These are phyloP conservation scores for Rugalucina vietnamica DNA, from an alignment of 2,888 invertebrate species.

Conservation along the genomic window DNA sequence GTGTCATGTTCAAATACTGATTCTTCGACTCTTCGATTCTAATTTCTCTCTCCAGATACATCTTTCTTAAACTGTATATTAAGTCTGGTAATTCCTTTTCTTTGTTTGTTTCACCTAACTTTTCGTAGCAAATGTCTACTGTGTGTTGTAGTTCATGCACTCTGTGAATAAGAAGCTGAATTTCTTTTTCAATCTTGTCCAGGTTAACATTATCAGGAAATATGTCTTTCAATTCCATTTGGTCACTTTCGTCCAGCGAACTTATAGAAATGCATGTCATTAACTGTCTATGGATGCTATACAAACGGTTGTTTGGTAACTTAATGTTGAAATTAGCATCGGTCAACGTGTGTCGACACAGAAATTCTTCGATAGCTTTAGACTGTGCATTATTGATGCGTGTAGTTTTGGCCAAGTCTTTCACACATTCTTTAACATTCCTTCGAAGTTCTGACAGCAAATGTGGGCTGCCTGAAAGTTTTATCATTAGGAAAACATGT, in stretches of 20 bases:
- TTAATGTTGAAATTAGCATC: conserved; percentile 50
- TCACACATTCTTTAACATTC: conserved; percentile 54
- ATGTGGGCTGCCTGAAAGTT: conserved; percentile 48
- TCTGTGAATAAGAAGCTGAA: conserved; percentile 38
- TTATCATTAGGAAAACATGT: too few relatives aligned
- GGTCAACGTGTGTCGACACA: conserved; percentile 58
- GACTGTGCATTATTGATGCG: conserved; percentile 56
- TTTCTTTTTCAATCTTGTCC: conserved; percentile 59
- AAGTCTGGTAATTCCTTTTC: conserved; percentile 55
- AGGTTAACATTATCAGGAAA: conserved; percentile 58
- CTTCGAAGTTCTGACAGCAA: conserved; percentile 50
- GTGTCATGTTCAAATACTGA: conserved; percentile 25
- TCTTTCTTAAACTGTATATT: conserved; percentile 43
- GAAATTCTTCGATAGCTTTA: conserved; percentile 60
- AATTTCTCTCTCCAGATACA: conserved; percentile 53
- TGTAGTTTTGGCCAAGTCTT: conserved; percentile 54
- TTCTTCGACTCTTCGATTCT: conserved; percentile 55
- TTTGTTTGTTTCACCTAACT: conserved; percentile 53
- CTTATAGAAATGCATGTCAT: conserved; percentile 47
- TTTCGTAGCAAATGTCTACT: conserved; percentile 60
- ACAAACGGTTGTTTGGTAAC: conserved; percentile 43
- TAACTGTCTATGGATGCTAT: conserved; percentile 47
- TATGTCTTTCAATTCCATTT: conserved; percentile 51
- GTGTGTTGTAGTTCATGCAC: conserved; percentile 52
- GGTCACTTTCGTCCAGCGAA: conserved; percentile 57